Base-by-base conservation (phyloP, 2,797 vertebrate species). In the Oreortyx pictus region DNA sequence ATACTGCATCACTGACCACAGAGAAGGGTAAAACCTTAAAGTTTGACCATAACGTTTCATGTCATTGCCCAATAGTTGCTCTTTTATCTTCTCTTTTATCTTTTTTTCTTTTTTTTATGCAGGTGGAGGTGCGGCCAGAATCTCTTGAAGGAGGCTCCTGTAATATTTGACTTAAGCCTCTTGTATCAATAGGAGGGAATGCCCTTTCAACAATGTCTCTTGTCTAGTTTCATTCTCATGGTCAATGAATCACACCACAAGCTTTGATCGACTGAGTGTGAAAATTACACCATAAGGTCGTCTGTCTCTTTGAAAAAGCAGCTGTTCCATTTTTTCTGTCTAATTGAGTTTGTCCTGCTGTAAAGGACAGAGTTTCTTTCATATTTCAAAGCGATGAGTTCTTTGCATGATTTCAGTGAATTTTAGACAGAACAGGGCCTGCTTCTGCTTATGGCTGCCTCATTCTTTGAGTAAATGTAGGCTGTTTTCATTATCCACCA, bases 181-280 rank as follows among this genome's bases (percentile, higher is more conserved):
- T 81, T 66, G 25, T 49, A 83, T 44, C 70, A 57, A n/a, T 7
- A 82, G 62, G 43, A 92, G 29, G 25, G 76, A 96, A 90, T 86
- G 94, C 96, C 95, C 94, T 96, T 95, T 94, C 81, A 87, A 66
- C 82, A 85, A 17, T 39, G 62, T 66, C 92, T 73, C 88, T 93
- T 0, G 9, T 94, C 70, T 92, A 70, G 70, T 86, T 87, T 95
- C 76, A 83, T 95, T 95, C 93, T 93, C 67, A 78, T 94, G 93
- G 95, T 90, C 94, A 92, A 88, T 94, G 95, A 96, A 96, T 96
- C 96, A 94, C 62, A 85, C 54, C 59, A 62, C 35, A 68, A 86
- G 90, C 94, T 96, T 94, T 96, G 95, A 95, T 94, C 86, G 64
- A 83, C 95, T 76, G 15, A 94, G 92, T 94, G 95, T 94, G 92